Evolutionary conservation across 1,140 invertebrate species (phyloP), one percentile per base, ranked within the genome.

Genomic region (Drosophila carrolli): DNA sequence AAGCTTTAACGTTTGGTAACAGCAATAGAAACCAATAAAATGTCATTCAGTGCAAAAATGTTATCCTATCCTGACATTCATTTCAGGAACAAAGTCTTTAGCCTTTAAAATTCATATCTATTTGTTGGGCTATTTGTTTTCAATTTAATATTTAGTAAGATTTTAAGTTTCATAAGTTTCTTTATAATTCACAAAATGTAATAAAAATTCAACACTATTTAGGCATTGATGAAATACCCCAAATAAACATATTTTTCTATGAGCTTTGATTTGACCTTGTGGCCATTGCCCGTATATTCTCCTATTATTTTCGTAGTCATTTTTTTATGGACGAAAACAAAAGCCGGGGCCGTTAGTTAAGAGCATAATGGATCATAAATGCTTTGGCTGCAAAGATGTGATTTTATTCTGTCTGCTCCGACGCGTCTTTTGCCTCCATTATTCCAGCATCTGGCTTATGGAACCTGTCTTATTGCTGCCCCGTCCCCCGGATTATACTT

Each of bases 341-440:
- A 85, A 68, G 62, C 44, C 68, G 16, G 58, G 75, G 68, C 53
- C 68, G 37, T 75, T 67, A 66, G 83, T 78, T 78, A 78, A 86
- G 70, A 75, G 82, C 82, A 85, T 85, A 82, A 86, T 85, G 82
- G 78, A 82, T 72, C 78, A 86, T 86, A 85, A 85, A 86, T 81
- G 82, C 78, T 82, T 65, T 72, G 68, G 60, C 63, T 78, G 57
- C 61, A 57, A 88, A 86, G 78, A 88, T 85, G 78, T 78, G 82
- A 81, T 86, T 86, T 85, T 75, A 75, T 86, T 66, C 19, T 60
- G 68, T 68, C 75, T 73, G 78, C 75, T 57, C 54, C 46, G 63
- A 75, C 63, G 82, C 81, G 59, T 53, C 48, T 8, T 41, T 16
- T 38, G 56, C 44, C 46, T 37, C 54, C 50, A 43, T 60, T 62